Conservation (phyloP, 2,797 vertebrate species). For the Sebastes hubbsi region DNA sequence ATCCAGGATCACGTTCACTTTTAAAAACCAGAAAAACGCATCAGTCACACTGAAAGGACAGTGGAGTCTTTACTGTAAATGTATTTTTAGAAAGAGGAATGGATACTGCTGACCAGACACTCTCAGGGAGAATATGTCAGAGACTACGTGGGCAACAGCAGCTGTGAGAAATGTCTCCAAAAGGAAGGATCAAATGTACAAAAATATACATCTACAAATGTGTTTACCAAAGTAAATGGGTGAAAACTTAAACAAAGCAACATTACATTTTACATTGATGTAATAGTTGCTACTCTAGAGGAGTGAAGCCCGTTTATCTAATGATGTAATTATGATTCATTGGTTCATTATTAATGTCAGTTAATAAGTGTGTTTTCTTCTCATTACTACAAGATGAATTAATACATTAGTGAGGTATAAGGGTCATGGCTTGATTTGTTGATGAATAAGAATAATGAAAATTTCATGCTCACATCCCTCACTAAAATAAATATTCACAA, state of each 20-base stretch:
- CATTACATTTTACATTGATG: not conserved
- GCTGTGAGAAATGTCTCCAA: not conserved
- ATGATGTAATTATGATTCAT: not conserved
- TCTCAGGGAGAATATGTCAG: not conserved
- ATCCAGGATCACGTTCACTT: not conserved
- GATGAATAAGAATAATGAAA: not conserved
- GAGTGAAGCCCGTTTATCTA: not conserved
- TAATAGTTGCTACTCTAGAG: not conserved
- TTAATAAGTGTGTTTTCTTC: not conserved
- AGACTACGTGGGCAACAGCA: not conserved
- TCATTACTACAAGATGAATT: not conserved
- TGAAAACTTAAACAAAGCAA: not conserved
- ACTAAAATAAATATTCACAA: not conserved
- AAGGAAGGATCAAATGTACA: not conserved
- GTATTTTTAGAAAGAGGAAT: constrained; percentile 37
- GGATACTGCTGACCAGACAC: constrained; percentile 10
- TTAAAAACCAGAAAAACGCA: not conserved
- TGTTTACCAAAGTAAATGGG: not conserved
- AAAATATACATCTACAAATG: not conserved
- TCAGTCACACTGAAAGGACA: not conserved
- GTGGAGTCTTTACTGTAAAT: not conserved
- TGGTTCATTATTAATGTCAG: not conserved
- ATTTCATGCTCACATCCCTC: not conserved
- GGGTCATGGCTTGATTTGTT: not conserved
- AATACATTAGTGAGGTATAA: not conserved